Evolutionary conservation across 2,797 vertebrate species (phyloP).

Genomic region (Harpagifer antarcticus): DNA sequence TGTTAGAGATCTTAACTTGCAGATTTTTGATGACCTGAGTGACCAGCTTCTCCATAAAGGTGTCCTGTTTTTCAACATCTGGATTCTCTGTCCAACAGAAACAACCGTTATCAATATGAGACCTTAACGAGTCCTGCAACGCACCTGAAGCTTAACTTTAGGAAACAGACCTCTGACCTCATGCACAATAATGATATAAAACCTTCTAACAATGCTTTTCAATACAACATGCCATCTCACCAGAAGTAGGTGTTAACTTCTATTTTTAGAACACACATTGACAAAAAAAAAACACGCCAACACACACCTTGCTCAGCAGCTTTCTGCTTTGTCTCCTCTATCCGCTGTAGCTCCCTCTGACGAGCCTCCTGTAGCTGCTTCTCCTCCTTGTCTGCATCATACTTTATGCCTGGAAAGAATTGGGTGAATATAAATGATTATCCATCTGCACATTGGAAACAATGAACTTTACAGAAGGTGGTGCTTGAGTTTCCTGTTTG

Average conservation of each 20-base stretch:
- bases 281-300: not conserved
- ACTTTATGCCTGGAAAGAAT: slow-evolving; percentile 90
- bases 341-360: slow-evolving; percentile 93
- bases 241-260: not conserved
- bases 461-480: not conserved
- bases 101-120: slow-evolving; percentile 8
- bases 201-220: not conserved
- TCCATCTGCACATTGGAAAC: not conserved
- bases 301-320: slow-evolving; percentile 90
- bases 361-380: slow-evolving; percentile 93
- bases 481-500: slow-evolving; percentile 17
- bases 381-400: slow-evolving; percentile 95
- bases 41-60: slow-evolving; percentile 95
- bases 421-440: not conserved
- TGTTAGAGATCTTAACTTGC: slow-evolving; percentile 97
- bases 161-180: not conserved
- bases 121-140: not conserved
- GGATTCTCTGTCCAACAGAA: slow-evolving; percentile 86
- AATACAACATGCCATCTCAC: not conserved
- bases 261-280: not conserved
- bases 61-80: slow-evolving; percentile 91
- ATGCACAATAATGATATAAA: not conserved
- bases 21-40: slow-evolving; percentile 99
- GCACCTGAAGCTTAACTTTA: not conserved
- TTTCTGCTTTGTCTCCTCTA: slow-evolving; percentile 96